phyloP scores from a whole-genome alignment of 2,888 invertebrate genomes.

The Brachyptera risi region DNA sequence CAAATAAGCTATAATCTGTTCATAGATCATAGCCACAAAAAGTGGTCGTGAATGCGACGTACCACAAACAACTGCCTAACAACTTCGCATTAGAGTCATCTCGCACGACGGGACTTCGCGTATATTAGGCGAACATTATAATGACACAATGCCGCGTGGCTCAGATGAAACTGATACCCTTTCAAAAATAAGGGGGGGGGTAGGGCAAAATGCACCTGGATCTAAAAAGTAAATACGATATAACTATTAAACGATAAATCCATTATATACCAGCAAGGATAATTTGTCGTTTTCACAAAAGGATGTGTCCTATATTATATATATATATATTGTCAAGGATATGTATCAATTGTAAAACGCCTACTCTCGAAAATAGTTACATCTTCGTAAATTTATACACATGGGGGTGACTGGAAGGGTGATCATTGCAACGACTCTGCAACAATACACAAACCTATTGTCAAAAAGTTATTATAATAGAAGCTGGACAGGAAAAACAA shows the following conservation, averaged over 20 bases:
- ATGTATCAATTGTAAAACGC: conserved; percentile 11
- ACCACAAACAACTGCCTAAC: not conserved
- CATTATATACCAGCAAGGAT: conserved; percentile 7
- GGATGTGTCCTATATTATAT: not conserved
- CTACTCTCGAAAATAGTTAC: conserved; percentile 9
- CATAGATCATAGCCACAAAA: conserved; percentile 6
- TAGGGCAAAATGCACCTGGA: conserved; percentile 10
- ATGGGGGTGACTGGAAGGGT: no score
- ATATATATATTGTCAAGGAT: not conserved
- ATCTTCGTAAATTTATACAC: conserved; percentile 11
- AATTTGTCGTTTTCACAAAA: conserved; percentile 13
- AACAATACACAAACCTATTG: no score
- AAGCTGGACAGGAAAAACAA: no score
- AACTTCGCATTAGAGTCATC: conserved; percentile 11
- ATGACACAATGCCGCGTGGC: conserved; percentile 3
- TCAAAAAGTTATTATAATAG: no score
- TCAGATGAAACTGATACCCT: conserved; percentile 15
- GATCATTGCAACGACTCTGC: no score
- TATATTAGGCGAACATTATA: conserved; percentile 3
- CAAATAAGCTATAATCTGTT: not conserved
- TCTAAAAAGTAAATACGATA: conserved; percentile 1
- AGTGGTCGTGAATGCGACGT: conserved; percentile 6
- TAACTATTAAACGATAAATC: conserved; percentile 8
- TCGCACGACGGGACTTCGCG: conserved; percentile 7
- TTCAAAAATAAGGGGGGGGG: not conserved